phyloP scores from a whole-genome alignment of 2,113 vertebrate species.

The Zapus hudsonius region DNA sequence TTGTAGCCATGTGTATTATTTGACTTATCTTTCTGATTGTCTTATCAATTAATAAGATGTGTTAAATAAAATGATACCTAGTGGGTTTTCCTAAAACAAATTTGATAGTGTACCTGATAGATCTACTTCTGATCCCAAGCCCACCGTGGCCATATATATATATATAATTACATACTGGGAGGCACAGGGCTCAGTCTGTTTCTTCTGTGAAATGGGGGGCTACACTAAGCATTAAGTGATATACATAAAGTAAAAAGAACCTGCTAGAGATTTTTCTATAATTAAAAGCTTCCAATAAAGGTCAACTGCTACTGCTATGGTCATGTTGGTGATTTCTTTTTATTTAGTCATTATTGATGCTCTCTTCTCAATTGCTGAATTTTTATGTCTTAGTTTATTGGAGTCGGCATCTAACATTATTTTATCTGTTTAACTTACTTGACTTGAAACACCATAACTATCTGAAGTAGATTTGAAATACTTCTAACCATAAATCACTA shows the following conservation, averaged over 20 bases:
- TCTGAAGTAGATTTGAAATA: conserved; percentile 26
- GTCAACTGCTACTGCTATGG: not conserved
- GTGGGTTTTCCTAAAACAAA: not conserved
- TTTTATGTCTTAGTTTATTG: not conserved
- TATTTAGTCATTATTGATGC: not conserved
- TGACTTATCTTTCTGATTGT: not conserved
- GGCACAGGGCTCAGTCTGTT: not conserved
- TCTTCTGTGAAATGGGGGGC: not conserved
- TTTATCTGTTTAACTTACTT: not conserved
- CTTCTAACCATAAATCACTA: not conserved
- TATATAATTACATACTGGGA: not conserved
- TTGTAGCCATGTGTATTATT: not conserved
- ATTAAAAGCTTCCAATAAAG: not conserved
- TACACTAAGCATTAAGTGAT: not conserved
- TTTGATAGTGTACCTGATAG: not conserved
- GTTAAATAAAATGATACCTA: not conserved
- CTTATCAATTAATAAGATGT: conserved; percentile 12
- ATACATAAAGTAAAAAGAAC: not conserved
- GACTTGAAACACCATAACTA: not conserved
- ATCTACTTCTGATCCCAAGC: not conserved
- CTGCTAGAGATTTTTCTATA: not conserved
- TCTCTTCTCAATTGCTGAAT: not conserved
- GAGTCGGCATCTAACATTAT: not conserved
- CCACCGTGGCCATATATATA: not conserved
- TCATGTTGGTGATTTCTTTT: not conserved